A percentile compares a stretch with the other conserved stretches of the same genome.
These are phyloP conservation scores for Napeogenes inachia DNA, from an alignment of 2,888 invertebrate species.

Conservation along the genomic window DNA sequence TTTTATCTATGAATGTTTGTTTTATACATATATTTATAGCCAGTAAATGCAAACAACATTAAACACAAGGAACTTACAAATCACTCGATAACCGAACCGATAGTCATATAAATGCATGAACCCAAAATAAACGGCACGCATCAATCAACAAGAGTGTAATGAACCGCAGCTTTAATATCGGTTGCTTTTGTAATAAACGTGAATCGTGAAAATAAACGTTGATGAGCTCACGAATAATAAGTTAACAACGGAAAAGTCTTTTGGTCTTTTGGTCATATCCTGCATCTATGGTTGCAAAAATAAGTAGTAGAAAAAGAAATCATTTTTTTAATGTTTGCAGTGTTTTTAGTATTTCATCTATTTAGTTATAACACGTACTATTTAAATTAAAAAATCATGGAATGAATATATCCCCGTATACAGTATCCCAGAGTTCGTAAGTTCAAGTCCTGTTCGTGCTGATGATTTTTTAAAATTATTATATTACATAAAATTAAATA, in stretches of 20 bases:
- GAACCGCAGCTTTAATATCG: constrained; percentile 26
- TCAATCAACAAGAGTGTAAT: constrained; percentile 32
- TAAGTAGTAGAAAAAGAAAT: no score
- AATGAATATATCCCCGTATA: no score
- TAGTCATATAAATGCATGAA: constrained; percentile 24
- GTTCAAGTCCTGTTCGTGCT: no score
- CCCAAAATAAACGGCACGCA: constrained; percentile 31
- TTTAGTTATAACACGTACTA: no score
- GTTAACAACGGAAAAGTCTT: not conserved
- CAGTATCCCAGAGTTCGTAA: no score
- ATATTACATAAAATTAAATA: no score
- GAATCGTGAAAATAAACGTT: constrained; percentile 20
- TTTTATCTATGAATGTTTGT: not conserved
- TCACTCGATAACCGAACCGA: constrained; percentile 14
- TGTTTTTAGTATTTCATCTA: no score
- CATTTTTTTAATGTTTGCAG: no score
- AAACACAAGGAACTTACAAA: constrained; percentile 13
- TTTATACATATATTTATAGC: not conserved
- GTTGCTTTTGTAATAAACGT: constrained; percentile 27
- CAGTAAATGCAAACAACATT: constrained; percentile 5
- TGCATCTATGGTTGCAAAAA: not conserved
- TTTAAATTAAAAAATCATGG: no score
- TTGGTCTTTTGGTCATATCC: not conserved
- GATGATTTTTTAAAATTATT: no score
- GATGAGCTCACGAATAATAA: constrained; percentile 1